Evolutionary conservation across 2,113 vertebrate species (phyloP), one percentile per base, ranked within the genome.

Genomic region (Colistium nudipinnis): DNA sequence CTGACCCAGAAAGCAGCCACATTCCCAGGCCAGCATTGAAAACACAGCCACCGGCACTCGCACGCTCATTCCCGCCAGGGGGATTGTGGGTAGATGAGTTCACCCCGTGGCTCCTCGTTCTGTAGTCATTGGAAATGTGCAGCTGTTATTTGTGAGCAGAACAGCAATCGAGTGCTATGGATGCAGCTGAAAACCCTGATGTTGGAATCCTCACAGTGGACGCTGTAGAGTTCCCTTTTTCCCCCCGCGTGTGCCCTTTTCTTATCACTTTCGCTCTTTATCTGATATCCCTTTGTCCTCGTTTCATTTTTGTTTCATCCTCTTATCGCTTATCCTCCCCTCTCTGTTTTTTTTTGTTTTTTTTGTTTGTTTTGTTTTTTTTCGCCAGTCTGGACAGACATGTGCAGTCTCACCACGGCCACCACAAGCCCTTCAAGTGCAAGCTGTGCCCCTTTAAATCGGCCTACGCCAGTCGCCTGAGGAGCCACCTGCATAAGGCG

Each of bases 401-500:
- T 57, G 94, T 99, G 91, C 98, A 99, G 91, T 97, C 97, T 68
- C 97, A 98, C 86, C 98, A 99, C 0, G 98, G 97, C 65, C 97
- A 99, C 89, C 95, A 98, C 82, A 99, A 99, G 84, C 98, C 98
- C 0, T 99, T 99, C 90, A 96, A 95, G 85, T 99, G 98, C 92
- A 99, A 98, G 85, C 91, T 98, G 74, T 99, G 97, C 90, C 95
- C 98, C 31, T 99, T 99, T 94, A 99, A 98, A 90, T 97, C 97
- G 49, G 96, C 97, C 59, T 99, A 98, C 24, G 94, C 96, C 77
- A 98, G 96, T 81, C 95, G 98, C 68, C 94, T 99, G 91, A 98
- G 98, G 94, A 99, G 95, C 55, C 98, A 99, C 77, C 94, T 98
- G 81, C 94, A 97, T 74, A 98, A 98, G 92, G 93, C 95, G 74